A percentile compares a stretch with the other conserved stretches of the same genome.
Evolutionary conservation across 2,797 vertebrate species (phyloP).

Genomic region (Crocidura indochinensis): DNA sequence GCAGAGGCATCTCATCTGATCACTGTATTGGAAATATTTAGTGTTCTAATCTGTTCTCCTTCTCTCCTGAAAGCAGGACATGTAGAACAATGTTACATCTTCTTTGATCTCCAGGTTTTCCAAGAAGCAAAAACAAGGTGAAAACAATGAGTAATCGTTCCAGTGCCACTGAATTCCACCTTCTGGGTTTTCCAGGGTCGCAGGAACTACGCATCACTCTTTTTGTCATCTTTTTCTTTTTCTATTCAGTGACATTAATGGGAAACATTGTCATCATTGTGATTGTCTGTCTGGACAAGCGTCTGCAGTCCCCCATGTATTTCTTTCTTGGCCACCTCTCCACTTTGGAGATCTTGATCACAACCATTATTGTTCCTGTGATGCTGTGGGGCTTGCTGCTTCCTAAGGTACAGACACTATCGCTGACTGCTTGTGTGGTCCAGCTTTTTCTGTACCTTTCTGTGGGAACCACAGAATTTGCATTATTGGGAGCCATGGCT

Average conservation of each 20-base stretch:
- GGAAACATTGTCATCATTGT: constrained; percentile 63
- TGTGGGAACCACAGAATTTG: constrained; percentile 75
- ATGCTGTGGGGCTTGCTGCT: constrained; percentile 74
- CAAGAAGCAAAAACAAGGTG: constrained; percentile 37
- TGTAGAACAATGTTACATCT: not conserved
- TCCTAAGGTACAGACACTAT: constrained; percentile 42
- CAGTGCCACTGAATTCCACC: constrained; percentile 72
- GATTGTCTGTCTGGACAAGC: constrained; percentile 59
- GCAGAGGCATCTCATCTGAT: too few species aligned
- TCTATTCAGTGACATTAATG: constrained; percentile 64
- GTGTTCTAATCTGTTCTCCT: not conserved
- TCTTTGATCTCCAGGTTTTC: not conserved
- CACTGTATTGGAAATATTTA: not conserved
- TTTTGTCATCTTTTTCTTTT: constrained; percentile 68
- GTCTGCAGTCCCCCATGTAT: constrained; percentile 74
- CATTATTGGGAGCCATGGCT: constrained; percentile 57
- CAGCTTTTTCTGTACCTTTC: constrained; percentile 79
- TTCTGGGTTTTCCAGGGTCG: constrained; percentile 69
- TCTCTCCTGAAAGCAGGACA: not conserved
- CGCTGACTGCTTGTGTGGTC: constrained; percentile 52
- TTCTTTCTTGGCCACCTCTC: constrained; percentile 80
- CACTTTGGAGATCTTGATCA: constrained; percentile 54
- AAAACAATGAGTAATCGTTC: constrained; percentile 64
- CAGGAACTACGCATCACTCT: not conserved
- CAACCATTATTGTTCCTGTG: not conserved